Evolutionary conservation across 2,797 vertebrate species (phyloP), one percentile per base, ranked within the genome.

Genomic region (Lophius americanus): DNA sequence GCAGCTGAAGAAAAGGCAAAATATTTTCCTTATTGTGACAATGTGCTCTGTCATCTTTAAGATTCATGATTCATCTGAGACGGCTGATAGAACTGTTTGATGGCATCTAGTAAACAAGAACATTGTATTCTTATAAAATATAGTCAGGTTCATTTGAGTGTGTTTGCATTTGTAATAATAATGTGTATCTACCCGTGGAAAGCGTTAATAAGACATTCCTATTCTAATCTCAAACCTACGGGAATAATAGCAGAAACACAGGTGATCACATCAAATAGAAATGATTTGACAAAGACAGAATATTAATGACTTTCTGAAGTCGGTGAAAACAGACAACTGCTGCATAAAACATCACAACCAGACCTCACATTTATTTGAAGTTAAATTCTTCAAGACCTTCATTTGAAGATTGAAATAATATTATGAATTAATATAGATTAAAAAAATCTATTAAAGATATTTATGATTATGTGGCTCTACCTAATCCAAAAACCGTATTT

Each of bases 1-100:
- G n/a, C 11, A 2, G 60, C 50, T 8, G 56, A 68, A 46, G 63
- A 43, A 72, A 70, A 79, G 62, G 41, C n/a, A 46, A 62, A 60
- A 3, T 37, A 43, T 41, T 48, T 53, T 10, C 12, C 13, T 70
- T 47, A 66, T 63, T 62, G 37, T 49, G 5, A 32, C 51, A 53
- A 53, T 77, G n/a, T 62, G 44, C 50, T 62, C 37, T 2, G 42
- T 46, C 4, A 61, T 41, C 43, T 3, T 50, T 2, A 13, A 51
- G 5, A 55, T 13, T 5, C 2, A 3, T 7, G 42, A 8, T 50
- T 38, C 35, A 14, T 58, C 49, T 33, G 7, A 7, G 2, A 57
- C 4, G 38, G 12, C 9, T 23, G 10, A 12, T 42, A 32, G 6
- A 53, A 13, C 4, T 14, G 14, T 43, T 35, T 53, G 53, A 41